Conservation (phyloP, 2,888 invertebrate genomes). For the Scotopteryx bipunctaria region DNA sequence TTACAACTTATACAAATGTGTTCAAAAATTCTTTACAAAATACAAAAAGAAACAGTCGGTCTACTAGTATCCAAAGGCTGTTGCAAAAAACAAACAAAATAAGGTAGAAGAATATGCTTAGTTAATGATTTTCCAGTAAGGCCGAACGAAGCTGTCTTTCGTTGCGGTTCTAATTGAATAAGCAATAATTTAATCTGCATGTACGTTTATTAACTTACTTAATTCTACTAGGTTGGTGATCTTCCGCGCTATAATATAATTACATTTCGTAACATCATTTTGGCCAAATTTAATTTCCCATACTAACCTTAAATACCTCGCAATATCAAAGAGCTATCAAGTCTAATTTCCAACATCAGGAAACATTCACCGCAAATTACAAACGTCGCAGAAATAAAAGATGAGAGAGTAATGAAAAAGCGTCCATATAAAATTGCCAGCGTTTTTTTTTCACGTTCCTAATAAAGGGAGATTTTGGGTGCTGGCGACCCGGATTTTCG, state of each 20-base stretch:
- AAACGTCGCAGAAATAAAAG: conserved; percentile 51
- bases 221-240: not conserved
- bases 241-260: conserved; percentile 22
- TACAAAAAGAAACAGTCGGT: too few species aligned
- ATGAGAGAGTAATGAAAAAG: conserved; percentile 71
- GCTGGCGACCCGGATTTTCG: conserved; percentile 56
- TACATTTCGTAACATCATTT: conserved; percentile 18
- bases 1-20: too few species aligned
- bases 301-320: conserved; percentile 41
- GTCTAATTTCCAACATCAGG: conserved; percentile 52
- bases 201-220: conserved; percentile 27
- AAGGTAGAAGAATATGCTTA: too few species aligned
- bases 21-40: too few species aligned
- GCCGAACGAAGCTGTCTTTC: too few species aligned
- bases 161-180: not conserved
- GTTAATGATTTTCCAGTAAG: too few species aligned
- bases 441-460: conserved; percentile 59
- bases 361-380: conserved; percentile 34
- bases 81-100: too few species aligned
- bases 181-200: not conserved
- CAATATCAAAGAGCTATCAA: conserved; percentile 49
- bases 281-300: conserved; percentile 46
- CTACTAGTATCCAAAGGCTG: too few species aligned
- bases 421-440: conserved; percentile 62
- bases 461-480: conserved; percentile 67